Evolutionary conservation across 2,888 invertebrate genomes (phyloP).

Genomic region (Xestobium rufovillosum): DNA sequence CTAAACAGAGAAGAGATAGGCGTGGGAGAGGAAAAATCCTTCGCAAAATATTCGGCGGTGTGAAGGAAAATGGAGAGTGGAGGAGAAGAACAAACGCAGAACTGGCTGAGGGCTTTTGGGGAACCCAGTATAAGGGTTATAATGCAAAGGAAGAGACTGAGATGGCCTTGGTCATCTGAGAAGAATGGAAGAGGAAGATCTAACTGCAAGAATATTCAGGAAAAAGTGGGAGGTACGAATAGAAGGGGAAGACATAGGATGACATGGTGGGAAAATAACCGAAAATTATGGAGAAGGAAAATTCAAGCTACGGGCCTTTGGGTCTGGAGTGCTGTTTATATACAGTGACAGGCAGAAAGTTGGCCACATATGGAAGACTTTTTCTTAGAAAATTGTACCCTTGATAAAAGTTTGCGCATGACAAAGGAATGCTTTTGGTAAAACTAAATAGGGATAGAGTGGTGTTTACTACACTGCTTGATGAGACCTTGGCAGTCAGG

Average conservation of each 20-base stretch:
- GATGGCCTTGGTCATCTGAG: too few species aligned
- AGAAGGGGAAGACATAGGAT: not conserved
- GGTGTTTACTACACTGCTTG: too few species aligned
- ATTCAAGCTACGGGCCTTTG: conserved; percentile 3
- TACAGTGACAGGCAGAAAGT: too few species aligned
- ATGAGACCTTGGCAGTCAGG: too few species aligned
- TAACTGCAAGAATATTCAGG: not conserved
- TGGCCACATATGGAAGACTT: too few species aligned
- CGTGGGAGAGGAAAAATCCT: conserved; percentile 2
- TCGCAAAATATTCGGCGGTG: not conserved
- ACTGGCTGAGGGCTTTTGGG: not conserved
- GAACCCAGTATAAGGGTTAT: too few species aligned
- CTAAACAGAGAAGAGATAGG: not conserved
- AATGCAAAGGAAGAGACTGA: too few species aligned
- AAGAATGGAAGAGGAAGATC: conserved; percentile 1
- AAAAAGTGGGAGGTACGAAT: not conserved
- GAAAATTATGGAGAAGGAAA: not conserved
- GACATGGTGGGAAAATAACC: not conserved
- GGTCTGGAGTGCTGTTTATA: conserved; percentile 1
- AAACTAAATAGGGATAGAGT: too few species aligned
- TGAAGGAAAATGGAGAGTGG: conserved; percentile 1
- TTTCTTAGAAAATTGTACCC: too few species aligned
- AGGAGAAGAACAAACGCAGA: conserved; percentile 1
- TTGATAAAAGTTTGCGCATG: too few species aligned
- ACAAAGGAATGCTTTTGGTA: too few species aligned